These are phyloP conservation scores for Manduca sexta DNA, from an alignment of 1,140 invertebrate species.

Conservation along the genomic window DNA sequence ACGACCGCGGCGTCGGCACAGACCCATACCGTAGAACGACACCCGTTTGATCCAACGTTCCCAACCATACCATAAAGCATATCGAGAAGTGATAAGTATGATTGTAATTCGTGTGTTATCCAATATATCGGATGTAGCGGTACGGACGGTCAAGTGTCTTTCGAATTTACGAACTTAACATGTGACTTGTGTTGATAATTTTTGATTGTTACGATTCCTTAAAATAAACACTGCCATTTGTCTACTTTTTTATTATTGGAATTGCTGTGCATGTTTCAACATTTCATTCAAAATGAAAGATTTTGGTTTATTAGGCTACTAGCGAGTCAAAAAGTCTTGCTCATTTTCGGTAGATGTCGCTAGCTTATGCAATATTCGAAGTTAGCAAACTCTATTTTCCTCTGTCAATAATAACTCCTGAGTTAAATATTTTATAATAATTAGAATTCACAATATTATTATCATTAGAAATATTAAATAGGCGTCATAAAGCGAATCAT, in stretches of 20 bases:
- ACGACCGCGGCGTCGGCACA: slow-evolving; percentile 59
- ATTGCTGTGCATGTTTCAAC: too few species aligned
- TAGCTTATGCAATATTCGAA: too few species aligned
- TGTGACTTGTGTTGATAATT: slow-evolving; percentile 47
- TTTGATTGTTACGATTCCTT: slow-evolving; percentile 66
- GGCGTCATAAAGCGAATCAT: too few species aligned
- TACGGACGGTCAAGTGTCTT: slow-evolving; percentile 49
- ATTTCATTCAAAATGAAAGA: too few species aligned
- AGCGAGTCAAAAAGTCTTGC: too few species aligned
- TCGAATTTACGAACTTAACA: slow-evolving; percentile 56
- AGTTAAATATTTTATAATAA: too few species aligned
- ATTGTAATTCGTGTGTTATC: slow-evolving; percentile 32
- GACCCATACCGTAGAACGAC: slow-evolving; percentile 61
- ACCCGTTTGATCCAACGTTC: slow-evolving; percentile 53
- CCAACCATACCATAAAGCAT: slow-evolving; percentile 53
- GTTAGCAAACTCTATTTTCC: too few species aligned
- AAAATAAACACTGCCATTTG: slow-evolving; percentile 69
- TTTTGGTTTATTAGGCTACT: too few species aligned
- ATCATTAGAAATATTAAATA: too few species aligned
- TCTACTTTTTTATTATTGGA: slow-evolving; percentile 17
- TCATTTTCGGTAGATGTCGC: too few species aligned
- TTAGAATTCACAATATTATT: too few species aligned
- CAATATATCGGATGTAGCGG: slow-evolving; percentile 31
- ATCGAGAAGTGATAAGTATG: slow-evolving; percentile 64
- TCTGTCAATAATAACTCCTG: too few species aligned